phyloP scores from a whole-genome alignment of 1,140 invertebrate species.

The Panagrolaimus sp. region DNA sequence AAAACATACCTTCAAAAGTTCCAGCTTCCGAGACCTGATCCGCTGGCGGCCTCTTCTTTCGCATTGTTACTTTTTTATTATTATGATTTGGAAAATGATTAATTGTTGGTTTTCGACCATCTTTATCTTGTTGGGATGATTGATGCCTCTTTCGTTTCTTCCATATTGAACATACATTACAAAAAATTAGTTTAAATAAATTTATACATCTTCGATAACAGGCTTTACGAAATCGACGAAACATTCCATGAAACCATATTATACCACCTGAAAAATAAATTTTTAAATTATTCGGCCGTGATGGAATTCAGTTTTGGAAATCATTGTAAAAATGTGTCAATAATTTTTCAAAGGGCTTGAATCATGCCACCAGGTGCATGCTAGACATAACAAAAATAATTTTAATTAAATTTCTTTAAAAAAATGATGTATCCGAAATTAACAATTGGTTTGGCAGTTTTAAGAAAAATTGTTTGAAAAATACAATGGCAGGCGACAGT shows the following conservation, averaged over 20 bases:
- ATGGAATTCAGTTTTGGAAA: too few species aligned
- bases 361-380: too few species aligned
- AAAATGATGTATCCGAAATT: too few species aligned
- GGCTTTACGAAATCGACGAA: conserved; percentile 38
- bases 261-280: conserved; percentile 43
- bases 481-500: too few species aligned
- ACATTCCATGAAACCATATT: conserved; percentile 51
- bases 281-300: too few species aligned
- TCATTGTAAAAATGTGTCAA: too few species aligned
- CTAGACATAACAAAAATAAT: too few species aligned
- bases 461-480: too few species aligned
- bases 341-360: too few species aligned
- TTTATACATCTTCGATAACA: conserved; percentile 29
- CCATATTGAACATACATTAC: conserved; percentile 12
- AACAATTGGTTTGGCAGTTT: too few species aligned
- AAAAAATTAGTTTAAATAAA: conserved; percentile 24
- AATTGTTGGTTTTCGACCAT: not conserved
- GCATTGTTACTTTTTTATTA: not conserved
- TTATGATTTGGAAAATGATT: conserved; percentile 1
- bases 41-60: conserved; percentile 18
- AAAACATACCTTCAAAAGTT: conserved; percentile 53
- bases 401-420: too few species aligned
- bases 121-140: not conserved
- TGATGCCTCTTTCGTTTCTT: conserved; percentile 13
- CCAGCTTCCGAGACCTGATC: conserved; percentile 56